Base-by-base conservation (phyloP, 2,113 vertebrate species). In the Phylloscopus whistleri region DNA sequence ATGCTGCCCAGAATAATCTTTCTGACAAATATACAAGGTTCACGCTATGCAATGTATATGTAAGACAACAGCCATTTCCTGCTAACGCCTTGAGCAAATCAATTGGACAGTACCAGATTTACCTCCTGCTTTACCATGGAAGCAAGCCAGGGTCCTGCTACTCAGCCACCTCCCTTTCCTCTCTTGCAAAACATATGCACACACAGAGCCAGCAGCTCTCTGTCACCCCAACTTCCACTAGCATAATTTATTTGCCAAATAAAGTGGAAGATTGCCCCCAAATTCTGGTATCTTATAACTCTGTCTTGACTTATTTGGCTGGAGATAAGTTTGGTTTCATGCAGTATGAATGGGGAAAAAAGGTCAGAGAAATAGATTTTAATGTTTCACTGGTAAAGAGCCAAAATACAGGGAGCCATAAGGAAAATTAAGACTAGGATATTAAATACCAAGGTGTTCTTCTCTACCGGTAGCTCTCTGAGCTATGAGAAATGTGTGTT, bases 51-150 rank as follows among this genome's bases (percentile, higher is more conserved):
- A 86, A 49, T 79, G 48, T 78, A 66, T 59, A 72, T 37, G n/a
- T 86, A 92, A 69, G 80, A 85, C 55, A 95, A 58, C 39, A 91
- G 53, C 64, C 79, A 90, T 93, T 95, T 95, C 92, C 77, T 96
- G 91, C 73, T 96, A 97, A 90, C 69, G 90, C 81, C 70, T 78
- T 94, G 84, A 95, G 87, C 78, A 97, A 97, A 95, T 95, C 68
- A 89, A 63, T 49, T 92, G 84, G 85, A 90, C 46, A 94, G 55
- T 63, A 94, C 35, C 52, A 93, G 67, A 96, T 95, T 92, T 58
- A 84, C 39, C 83, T 97, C 56, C 84, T 95, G 55, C 35, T 93
- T 84, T 44, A 70, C 55, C 14, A 11, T 84, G 90, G 96, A 87
- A 87, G 35, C 17, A 88, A 93, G 75, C 93, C 94, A 94, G 82